These are phyloP conservation scores for Odontothrips loti DNA, from an alignment of 2,888 invertebrate genomes.

Conservation along the genomic window DNA sequence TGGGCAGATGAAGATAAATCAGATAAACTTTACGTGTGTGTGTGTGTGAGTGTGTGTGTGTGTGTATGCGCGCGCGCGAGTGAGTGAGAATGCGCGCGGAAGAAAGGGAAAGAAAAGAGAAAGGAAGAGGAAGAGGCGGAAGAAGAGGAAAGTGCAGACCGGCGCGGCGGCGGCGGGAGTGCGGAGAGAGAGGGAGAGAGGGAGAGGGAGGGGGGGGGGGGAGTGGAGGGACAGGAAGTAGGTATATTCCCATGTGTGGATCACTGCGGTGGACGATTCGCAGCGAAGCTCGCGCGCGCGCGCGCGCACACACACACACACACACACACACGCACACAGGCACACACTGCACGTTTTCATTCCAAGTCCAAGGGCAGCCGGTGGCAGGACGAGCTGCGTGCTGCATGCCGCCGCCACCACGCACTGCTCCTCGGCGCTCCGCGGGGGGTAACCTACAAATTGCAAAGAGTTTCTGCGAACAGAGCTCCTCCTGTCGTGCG, in stretches of 20 bases:
- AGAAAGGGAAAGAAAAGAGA: too few species aligned
- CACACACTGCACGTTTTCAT: conserved; percentile 13
- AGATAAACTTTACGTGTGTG: background rate
- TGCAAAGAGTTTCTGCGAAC: background rate
- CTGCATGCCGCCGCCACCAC: background rate
- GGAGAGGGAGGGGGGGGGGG: too few species aligned
- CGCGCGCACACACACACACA: background rate
- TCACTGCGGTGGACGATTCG: background rate
- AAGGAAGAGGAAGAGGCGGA: background rate
- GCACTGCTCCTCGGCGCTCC: background rate
- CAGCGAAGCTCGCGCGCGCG: background rate
- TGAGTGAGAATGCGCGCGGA: too few species aligned
- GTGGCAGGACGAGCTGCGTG: background rate
- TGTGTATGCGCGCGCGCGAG: background rate
- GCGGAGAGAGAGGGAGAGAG: background rate
- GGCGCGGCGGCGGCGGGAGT: too few species aligned
- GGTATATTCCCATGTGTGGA: background rate
- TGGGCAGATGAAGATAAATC: background rate
- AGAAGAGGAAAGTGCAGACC: background rate
- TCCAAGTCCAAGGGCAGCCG: conserved; percentile 9
- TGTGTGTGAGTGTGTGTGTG: background rate
- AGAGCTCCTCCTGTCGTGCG: too few species aligned
- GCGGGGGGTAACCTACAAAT: too few species aligned
- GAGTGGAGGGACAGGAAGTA: background rate
- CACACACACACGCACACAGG: background rate